phyloP scores from a whole-genome alignment of 2,888 invertebrate genomes.

The Lasioglossum lativentre region DNA sequence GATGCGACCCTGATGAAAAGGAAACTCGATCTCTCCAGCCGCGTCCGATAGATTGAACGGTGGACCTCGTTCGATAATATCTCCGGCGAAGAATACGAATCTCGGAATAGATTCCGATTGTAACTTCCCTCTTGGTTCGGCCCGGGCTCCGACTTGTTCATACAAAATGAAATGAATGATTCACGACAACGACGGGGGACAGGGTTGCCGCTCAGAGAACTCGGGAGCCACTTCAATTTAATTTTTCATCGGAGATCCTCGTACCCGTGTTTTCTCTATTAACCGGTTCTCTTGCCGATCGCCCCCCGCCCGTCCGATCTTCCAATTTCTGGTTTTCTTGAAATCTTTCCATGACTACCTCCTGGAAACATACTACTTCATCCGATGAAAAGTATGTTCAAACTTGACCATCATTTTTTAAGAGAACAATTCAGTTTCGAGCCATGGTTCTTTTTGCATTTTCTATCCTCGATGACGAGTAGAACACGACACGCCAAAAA shows the following conservation, averaged over 20 bases:
- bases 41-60: slow-evolving; percentile 11
- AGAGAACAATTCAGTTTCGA: too few relatives aligned
- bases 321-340: neutral
- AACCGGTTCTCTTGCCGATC: neutral
- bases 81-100: slow-evolving; percentile 30
- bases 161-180: slow-evolving; percentile 50
- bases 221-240: neutral
- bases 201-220: neutral
- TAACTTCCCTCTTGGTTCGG: slow-evolving; percentile 28
- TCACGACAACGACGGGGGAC: slow-evolving; percentile 28
- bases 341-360: neutral
- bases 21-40: neutral
- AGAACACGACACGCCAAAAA: too few relatives aligned
- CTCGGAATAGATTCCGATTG: slow-evolving; percentile 24
- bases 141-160: slow-evolving; percentile 18
- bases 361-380: neutral
- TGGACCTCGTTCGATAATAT: slow-evolving; percentile 25
- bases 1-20: slow-evolving; percentile 9
- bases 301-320: too few relatives aligned
- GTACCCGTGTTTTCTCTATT: neutral
- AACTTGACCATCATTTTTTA: too few relatives aligned
- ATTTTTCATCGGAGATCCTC: neutral
- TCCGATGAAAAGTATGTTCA: too few relatives aligned
- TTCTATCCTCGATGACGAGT: too few relatives aligned
- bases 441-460: too few relatives aligned